Evolutionary conservation across 1,140 invertebrate species (phyloP).

Genomic region (Bacillus rossius): DNA sequence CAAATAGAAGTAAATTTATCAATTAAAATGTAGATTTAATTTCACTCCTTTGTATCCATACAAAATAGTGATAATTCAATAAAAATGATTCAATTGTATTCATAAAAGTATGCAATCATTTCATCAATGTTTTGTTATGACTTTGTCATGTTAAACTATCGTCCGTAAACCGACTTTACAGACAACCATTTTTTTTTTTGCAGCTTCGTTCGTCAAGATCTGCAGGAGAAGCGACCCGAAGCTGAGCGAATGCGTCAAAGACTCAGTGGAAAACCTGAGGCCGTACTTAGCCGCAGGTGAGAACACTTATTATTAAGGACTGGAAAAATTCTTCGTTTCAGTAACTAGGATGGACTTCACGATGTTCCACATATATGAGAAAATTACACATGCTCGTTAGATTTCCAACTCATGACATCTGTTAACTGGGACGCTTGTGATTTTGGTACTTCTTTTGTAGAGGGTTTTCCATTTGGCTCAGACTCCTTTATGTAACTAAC

Average conservation of each 20-base stretch:
- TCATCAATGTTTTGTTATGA: no score
- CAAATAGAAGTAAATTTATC: no score
- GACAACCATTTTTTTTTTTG: slow-evolving; percentile 1
- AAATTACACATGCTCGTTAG: neutral
- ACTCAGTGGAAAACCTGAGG: slow-evolving; percentile 11
- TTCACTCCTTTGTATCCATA: no score
- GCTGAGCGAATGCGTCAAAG: slow-evolving; percentile 11
- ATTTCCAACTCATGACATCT: neutral
- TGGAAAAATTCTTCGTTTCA: neutral
- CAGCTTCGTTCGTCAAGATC: slow-evolving; percentile 17
- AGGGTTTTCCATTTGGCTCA: no score
- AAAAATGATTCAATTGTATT: no score
- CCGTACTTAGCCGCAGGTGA: slow-evolving; percentile 19
- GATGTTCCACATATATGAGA: no score
- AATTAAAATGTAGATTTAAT: no score
- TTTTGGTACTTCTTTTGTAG: neutral
- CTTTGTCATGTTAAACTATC: no score
- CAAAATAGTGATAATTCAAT: no score
- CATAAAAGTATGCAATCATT: no score
- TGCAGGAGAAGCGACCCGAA: slow-evolving; percentile 15
- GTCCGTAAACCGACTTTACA: no score
- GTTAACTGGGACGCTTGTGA: neutral
- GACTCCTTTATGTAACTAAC: no score
- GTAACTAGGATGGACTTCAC: neutral
- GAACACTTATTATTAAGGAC: neutral